These are phyloP conservation scores for Hydriomena furcata DNA, from an alignment of 2,888 invertebrate species.

Conservation along the genomic window DNA sequence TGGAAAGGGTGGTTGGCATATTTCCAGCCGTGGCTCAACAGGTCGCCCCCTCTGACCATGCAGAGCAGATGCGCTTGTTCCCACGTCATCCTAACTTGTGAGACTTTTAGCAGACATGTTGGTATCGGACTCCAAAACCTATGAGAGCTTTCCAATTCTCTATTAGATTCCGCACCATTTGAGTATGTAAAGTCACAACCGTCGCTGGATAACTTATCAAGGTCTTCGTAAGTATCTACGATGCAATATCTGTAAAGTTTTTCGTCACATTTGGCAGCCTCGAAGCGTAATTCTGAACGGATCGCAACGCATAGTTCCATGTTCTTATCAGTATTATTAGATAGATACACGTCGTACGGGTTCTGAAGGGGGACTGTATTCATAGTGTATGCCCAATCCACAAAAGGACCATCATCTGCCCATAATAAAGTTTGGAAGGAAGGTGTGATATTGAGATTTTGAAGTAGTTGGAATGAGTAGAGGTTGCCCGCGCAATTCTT, in stretches of 20 bases:
- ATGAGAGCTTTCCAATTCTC: background rate
- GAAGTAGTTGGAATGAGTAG: constrained; percentile 56
- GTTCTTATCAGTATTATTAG: constrained; percentile 45
- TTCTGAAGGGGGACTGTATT: constrained; percentile 50
- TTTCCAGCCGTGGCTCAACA: constrained; percentile 70
- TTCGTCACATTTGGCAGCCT: constrained; percentile 61
- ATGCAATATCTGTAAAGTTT: constrained; percentile 69
- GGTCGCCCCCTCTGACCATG: constrained; percentile 50
- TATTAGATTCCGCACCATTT: constrained; percentile 20
- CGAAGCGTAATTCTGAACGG: constrained; percentile 56
- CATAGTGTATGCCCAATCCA: constrained; percentile 66
- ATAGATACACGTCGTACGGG: constrained; percentile 50
- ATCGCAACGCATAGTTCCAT: constrained; percentile 65
- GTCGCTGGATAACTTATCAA: constrained; percentile 30
- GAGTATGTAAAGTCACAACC: constrained; percentile 57
- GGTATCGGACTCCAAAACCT: constrained; percentile 64
- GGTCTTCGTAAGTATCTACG: constrained; percentile 56
- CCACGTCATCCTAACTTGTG: constrained; percentile 66
- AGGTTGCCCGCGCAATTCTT: constrained; percentile 66
- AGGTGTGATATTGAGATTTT: constrained; percentile 52
- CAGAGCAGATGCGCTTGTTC: constrained; percentile 45
- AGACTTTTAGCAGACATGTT: constrained; percentile 56
- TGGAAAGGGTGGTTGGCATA: constrained; percentile 57
- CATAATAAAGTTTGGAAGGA: constrained; percentile 59
- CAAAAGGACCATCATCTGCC: constrained; percentile 74